Evolutionary conservation across 2,888 invertebrate species (phyloP).

Genomic region (Odontocerum albicorne): DNA sequence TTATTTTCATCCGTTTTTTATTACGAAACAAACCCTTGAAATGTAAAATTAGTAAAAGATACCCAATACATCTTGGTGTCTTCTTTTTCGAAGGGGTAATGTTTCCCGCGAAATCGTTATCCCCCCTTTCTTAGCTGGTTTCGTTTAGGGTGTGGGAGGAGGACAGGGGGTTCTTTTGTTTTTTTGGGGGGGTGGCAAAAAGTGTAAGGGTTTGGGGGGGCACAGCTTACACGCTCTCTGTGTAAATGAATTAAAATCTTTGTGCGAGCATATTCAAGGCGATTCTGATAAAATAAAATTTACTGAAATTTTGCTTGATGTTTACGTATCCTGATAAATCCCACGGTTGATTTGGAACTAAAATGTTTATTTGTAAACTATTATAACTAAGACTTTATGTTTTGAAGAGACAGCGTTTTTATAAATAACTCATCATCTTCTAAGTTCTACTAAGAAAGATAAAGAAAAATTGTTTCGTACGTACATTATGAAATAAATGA

Average conservation of each 20-base stretch:
- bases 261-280: conserved; percentile 8
- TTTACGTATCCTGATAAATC: too few species aligned
- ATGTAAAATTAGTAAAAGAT: not conserved
- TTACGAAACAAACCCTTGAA: too few species aligned
- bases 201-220: conserved; percentile 25
- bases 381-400: too few species aligned
- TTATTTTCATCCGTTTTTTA: too few species aligned
- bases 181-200: conserved; percentile 28
- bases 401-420: too few species aligned
- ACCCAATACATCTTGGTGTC: conserved; percentile 12
- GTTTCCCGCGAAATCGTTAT: conserved; percentile 29
- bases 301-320: too few species aligned
- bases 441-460: too few species aligned
- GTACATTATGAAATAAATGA: too few species aligned
- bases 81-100: conserved; percentile 22
- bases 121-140: conserved; percentile 26
- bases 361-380: too few species aligned
- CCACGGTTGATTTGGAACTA: too few species aligned
- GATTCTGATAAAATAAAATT: conserved; percentile 6
- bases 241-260: conserved; percentile 36
- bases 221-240: conserved; percentile 31
- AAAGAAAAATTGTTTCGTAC: too few species aligned
- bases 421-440: too few species aligned
- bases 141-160: conserved; percentile 16
- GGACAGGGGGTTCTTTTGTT: conserved; percentile 32